These are phyloP conservation scores for Drosophila setosimentum DNA, from an alignment of 2,888 invertebrate species.

Conservation along the genomic window DNA sequence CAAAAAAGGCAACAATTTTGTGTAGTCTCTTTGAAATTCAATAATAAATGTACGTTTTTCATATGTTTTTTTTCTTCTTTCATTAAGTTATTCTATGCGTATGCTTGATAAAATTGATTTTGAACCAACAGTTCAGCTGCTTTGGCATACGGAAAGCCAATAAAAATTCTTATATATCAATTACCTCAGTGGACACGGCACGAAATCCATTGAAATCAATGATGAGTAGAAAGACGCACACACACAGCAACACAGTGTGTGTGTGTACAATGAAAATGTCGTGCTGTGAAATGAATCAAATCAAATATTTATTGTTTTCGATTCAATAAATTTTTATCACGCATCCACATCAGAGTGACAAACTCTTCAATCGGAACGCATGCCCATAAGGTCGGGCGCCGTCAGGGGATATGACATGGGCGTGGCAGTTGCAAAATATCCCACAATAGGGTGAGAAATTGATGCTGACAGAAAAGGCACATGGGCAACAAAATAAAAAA, in stretches of 20 bases:
- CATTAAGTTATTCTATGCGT: constrained; percentile 6
- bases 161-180: constrained; percentile 63
- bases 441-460: constrained; percentile 9
- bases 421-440: constrained; percentile 49
- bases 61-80: background rate
- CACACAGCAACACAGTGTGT: background rate
- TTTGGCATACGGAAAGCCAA: constrained; percentile 3
- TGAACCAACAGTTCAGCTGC: background rate
- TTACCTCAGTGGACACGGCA: constrained; percentile 55
- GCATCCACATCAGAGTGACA: constrained; percentile 55
- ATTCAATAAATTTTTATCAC: constrained; percentile 81
- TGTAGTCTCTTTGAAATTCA: constrained; percentile 6
- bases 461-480: constrained; percentile 27
- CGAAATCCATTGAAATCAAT: constrained; percentile 69
- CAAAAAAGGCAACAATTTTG: background rate
- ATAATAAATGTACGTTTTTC: background rate
- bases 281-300: constrained; percentile 72
- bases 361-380: constrained; percentile 43
- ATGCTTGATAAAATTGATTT: constrained; percentile 7
- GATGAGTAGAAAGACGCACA: constrained; percentile 40
- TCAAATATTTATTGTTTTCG: constrained; percentile 80
- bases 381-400: constrained; percentile 44
- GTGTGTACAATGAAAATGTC: constrained; percentile 22
- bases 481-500: background rate
- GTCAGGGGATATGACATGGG: constrained; percentile 25